Evolutionary conservation across 2,888 invertebrate genomes (phyloP).

Genomic region (Metalampra italica): DNA sequence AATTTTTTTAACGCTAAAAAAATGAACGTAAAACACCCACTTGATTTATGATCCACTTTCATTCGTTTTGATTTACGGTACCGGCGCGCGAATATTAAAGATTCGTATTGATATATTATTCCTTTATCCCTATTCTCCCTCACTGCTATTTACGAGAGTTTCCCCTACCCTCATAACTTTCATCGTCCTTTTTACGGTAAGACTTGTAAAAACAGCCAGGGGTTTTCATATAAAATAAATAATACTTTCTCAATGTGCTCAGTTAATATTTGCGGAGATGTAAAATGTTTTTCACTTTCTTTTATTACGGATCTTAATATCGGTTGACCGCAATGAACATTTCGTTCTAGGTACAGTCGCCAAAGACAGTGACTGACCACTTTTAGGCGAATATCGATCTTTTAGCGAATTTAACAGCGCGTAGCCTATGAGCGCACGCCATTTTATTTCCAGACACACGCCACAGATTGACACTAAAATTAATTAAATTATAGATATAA

Average conservation of each 20-base stretch:
- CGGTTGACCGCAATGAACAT: no score
- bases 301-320: neutral
- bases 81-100: conserved; percentile 74
- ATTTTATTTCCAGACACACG: no score
- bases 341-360: no score
- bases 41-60: conserved; percentile 68
- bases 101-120: conserved; percentile 79
- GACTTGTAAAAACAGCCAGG: conserved; percentile 65
- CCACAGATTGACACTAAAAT: no score
- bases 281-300: conserved; percentile 17
- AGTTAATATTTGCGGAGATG: conserved; percentile 36
- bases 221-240: conserved; percentile 55
- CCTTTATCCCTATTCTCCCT: conserved; percentile 73
- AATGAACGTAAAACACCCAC: conserved; percentile 41
- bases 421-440: no score
- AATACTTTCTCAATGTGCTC: conserved; percentile 37
- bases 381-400: no score
- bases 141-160: conserved; percentile 72
- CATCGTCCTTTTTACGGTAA: conserved; percentile 67
- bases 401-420: no score
- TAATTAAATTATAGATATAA: no score
- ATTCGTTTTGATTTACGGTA: conserved; percentile 74
- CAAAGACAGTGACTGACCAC: no score
- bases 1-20: conserved; percentile 36
- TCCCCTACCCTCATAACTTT: conserved; percentile 73